phyloP scores from a whole-genome alignment of 2,113 vertebrate genomes.

The Cephalopterus ornatus region DNA sequence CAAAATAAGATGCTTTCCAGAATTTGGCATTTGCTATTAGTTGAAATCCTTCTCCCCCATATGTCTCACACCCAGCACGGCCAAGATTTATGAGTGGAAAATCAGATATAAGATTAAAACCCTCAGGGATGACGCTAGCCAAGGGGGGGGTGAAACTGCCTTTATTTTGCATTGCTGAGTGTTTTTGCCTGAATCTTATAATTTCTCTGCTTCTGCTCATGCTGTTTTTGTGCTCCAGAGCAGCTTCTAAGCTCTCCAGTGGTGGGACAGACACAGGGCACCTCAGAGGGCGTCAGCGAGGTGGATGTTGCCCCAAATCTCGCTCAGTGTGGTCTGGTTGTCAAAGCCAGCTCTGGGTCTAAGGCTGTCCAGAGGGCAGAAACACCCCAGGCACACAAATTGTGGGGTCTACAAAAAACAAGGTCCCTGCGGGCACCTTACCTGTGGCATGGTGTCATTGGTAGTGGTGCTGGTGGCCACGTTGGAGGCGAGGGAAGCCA shows the following conservation, averaged over 20 bases:
- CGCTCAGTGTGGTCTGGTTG: rapidly evolving
- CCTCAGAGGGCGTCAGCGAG: neutral
- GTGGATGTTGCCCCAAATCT: neutral
- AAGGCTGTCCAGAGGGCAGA: neutral
- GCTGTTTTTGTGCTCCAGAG: neutral
- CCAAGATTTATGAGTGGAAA: neutral
- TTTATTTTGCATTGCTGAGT: neutral
- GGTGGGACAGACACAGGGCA: neutral
- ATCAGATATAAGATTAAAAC: neutral
- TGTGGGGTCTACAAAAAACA: neutral
- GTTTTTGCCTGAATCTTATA: neutral
- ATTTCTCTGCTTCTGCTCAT: neutral
- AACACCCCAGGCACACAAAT: neutral
- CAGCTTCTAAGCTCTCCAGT: neutral
- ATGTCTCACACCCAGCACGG: neutral
- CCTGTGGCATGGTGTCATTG: slow-evolving; percentile 68
- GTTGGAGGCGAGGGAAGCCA: slow-evolving; percentile 84
- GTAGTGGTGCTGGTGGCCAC: slow-evolving; percentile 38
- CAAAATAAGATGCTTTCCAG: neutral
- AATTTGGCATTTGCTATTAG: neutral
- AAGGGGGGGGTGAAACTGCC: rapidly evolving
- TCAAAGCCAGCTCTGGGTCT: neutral
- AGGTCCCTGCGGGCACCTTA: neutral
- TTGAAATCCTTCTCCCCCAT: neutral
- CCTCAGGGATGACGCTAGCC: neutral